Evolutionary conservation across 2,797 vertebrate species (phyloP).

Genomic region (Brachyrhaphis roseni): DNA sequence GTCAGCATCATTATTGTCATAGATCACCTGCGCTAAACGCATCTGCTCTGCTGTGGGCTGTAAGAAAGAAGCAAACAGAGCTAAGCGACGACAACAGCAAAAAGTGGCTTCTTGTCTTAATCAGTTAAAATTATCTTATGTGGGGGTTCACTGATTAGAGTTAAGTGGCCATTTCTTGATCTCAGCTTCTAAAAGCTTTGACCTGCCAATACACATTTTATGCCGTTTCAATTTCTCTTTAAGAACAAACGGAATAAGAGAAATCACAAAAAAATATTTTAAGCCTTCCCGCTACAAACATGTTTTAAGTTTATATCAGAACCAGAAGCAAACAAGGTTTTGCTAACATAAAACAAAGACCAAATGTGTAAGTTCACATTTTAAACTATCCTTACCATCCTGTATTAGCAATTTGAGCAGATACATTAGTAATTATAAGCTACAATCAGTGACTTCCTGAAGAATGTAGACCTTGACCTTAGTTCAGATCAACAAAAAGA

Average conservation of each 20-base stretch:
- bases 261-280: not conserved
- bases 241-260: not conserved
- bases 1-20: conserved; percentile 94
- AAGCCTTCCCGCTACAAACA: not conserved
- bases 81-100: not conserved
- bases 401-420: not conserved
- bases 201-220: not conserved
- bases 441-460: not conserved
- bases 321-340: not conserved
- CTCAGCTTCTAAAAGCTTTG: not conserved
- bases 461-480: not conserved
- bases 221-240: not conserved
- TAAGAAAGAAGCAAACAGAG: conserved; percentile 57
- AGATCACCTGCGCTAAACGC: conserved; percentile 96
- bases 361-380: not conserved
- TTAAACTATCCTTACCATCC: not conserved
- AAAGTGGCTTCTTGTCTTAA: not conserved
- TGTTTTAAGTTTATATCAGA: not conserved
- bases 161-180: not conserved
- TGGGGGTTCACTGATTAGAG: not conserved
- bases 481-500: not conserved
- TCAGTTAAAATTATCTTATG: not conserved
- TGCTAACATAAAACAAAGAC: not conserved
- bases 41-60: conserved; percentile 99
- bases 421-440: not conserved